Base-by-base conservation (phyloP, 2,797 vertebrate genomes). In the Mus minutoides region DNA sequence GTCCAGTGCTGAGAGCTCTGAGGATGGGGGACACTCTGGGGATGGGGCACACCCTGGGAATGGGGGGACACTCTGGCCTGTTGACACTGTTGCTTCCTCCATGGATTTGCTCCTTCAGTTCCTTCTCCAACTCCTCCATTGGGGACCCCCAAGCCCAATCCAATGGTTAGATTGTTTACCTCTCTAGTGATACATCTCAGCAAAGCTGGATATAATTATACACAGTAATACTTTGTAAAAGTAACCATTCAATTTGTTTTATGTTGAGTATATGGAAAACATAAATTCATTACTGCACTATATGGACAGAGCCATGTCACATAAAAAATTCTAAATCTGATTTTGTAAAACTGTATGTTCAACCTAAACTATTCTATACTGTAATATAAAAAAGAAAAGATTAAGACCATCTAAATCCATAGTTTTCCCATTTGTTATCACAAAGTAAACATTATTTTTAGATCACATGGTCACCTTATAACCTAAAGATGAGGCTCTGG, bases 381-480 rank as follows among this genome's bases (percentile, higher is more conserved):
- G 37, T 34, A n/a, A 69, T n/a, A 26, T n/a, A 56, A 84, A 78
- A 71, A 76, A 21, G 1, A 88, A 90, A 79, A 54, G 0, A 0
- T 58, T 89, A 58, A 90, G 71, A 58, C 71, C 64, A 71, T 88
- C 10, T 87, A 76, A 93, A 62, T 56, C 2, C n/a, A 62, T 3
- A 88, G 73, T 4, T 58, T 76, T 21, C 46, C 69, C 52, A 2
- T 37, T 90, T 69, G 24, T 79, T 79, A 62, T 90, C 40, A 75
- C 82, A 37, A 75, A 93, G 19, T 64, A 3, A 89, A 79, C 14
- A 62, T 95, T 10, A 94, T 95, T 37, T 91, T 21, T 87, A 54
- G 34, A 8, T 91, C 60, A 40, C 78, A 82, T 0, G 54, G 12
- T 90, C 13, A 91, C 24, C 49, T 49, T 60, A 8, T 64, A 64